Conservation (phyloP, 1,140 invertebrate genomes). For the Euwallacea fornicatus region DNA sequence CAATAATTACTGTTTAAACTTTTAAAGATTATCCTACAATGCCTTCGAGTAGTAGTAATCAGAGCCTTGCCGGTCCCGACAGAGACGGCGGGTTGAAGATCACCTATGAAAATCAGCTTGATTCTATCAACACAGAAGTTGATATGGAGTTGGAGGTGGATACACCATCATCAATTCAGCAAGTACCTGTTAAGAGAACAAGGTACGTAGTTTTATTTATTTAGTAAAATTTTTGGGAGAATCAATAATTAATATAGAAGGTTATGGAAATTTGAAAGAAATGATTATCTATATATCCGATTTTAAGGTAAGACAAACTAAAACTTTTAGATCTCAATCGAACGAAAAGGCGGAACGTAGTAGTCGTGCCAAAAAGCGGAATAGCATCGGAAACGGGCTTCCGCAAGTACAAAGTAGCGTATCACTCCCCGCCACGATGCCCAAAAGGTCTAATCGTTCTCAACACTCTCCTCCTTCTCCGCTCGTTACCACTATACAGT, state of each 20-base stretch:
- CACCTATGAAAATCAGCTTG: slow-evolving; percentile 56
- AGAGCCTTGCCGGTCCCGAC: slow-evolving; percentile 49
- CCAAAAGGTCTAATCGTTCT: slow-evolving; percentile 35
- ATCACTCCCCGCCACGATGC: slow-evolving; percentile 8
- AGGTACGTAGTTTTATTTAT: slow-evolving; percentile 47
- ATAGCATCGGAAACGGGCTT: slow-evolving; percentile 29
- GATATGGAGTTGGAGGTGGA: slow-evolving; percentile 47
- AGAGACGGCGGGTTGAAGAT: slow-evolving; percentile 57
- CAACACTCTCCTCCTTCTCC: slow-evolving; percentile 23
- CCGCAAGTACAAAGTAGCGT: slow-evolving; percentile 11
- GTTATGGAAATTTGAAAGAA: neutral
- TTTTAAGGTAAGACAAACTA: neutral
- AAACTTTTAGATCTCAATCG: slow-evolving; percentile 47
- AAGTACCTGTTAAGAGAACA: slow-evolving; percentile 52
- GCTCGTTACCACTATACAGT: neutral
- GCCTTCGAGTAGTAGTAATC: slow-evolving; percentile 42
- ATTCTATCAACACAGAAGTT: slow-evolving; percentile 43
- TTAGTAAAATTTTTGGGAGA: neutral
- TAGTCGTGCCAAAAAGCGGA: slow-evolving; percentile 47
- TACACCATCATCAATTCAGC: slow-evolving; percentile 46
- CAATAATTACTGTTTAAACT: too few species aligned
- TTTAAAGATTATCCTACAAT: slow-evolving; percentile 22
- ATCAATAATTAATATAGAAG: too few species aligned
- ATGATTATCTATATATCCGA: neutral
- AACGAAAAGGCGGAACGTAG: slow-evolving; percentile 49